A percentile compares a stretch with the other conserved stretches of the same genome.
Conservation (phyloP, 2,797 vertebrate species). For the Anabacerthia variegaticeps region DNA sequence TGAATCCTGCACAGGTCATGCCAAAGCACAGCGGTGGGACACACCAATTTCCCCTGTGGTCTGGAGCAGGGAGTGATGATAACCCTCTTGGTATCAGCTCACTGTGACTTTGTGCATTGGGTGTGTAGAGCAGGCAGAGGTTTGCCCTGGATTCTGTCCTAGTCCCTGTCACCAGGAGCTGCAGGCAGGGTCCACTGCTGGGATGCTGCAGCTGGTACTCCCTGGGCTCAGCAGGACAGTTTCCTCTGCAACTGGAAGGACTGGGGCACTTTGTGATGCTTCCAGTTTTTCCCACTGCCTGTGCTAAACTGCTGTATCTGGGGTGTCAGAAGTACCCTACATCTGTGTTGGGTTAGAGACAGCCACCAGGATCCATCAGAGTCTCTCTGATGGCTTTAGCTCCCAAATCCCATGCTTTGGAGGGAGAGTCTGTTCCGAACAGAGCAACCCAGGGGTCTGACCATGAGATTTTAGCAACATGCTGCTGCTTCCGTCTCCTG, state of each 20-base stretch:
- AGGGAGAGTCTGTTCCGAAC: not conserved
- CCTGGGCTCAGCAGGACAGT: not conserved
- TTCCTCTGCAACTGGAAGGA: not conserved
- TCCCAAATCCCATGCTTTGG: not conserved
- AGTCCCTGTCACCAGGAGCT: not conserved
- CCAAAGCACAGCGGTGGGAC: not conserved
- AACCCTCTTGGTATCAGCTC: not conserved
- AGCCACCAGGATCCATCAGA: not conserved
- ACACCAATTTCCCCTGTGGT: accelerated
- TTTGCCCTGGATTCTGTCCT: not conserved
- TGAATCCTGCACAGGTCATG: accelerated
- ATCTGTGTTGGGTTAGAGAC: not conserved
- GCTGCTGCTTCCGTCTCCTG: not conserved
- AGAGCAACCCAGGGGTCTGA: not conserved
- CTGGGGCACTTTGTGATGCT: not conserved
- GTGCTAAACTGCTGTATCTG: not conserved
- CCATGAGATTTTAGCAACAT: not conserved
- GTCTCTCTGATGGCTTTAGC: not conserved
- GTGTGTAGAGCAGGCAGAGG: not conserved
- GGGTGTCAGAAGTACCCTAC: not conserved
- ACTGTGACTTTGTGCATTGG: not conserved
- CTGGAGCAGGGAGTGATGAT: not conserved
- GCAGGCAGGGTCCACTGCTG: not conserved
- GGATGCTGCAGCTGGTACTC: not conserved
- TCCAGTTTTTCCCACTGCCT: not conserved